phyloP scores from a whole-genome alignment of 2,113 vertebrate genomes.

The Scatophagus argus region DNA sequence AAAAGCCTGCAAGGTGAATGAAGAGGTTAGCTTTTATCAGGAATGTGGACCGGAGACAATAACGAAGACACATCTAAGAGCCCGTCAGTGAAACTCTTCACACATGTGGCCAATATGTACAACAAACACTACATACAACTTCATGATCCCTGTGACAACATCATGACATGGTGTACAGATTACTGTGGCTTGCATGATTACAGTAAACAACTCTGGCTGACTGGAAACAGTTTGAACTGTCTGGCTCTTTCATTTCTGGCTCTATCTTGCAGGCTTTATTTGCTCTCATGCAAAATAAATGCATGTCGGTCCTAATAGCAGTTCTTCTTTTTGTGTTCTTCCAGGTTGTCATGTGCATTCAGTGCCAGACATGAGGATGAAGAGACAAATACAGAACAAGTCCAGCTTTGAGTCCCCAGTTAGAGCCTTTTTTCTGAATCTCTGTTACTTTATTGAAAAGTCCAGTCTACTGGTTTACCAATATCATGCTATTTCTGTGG shows the following conservation, averaged over 20 bases:
- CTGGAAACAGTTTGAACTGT: background rate
- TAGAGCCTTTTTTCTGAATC: background rate
- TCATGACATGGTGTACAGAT: background rate
- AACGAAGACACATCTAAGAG: too few relatives aligned
- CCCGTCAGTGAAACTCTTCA: background rate
- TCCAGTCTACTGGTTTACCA: background rate
- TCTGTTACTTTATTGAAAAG: background rate
- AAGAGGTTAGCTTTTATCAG: too few relatives aligned
- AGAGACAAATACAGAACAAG: background rate
- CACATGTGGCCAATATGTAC: background rate
- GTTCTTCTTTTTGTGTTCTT: constrained; percentile 9
- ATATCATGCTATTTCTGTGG: background rate
- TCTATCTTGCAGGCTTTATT: background rate
- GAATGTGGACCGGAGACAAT: too few relatives aligned
- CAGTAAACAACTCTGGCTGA: background rate
- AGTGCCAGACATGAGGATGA: background rate
- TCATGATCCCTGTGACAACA: background rate
- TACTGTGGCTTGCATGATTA: background rate
- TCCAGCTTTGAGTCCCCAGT: background rate
- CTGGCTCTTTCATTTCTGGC: background rate
- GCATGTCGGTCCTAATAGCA: background rate
- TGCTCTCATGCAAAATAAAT: background rate
- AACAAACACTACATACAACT: background rate
- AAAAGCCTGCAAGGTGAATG: too few relatives aligned
- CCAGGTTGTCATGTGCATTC: constrained; percentile 15